Conservation (phyloP, 92 coral and sea anemone genomes). For the Phymanthus crucifer region DNA sequence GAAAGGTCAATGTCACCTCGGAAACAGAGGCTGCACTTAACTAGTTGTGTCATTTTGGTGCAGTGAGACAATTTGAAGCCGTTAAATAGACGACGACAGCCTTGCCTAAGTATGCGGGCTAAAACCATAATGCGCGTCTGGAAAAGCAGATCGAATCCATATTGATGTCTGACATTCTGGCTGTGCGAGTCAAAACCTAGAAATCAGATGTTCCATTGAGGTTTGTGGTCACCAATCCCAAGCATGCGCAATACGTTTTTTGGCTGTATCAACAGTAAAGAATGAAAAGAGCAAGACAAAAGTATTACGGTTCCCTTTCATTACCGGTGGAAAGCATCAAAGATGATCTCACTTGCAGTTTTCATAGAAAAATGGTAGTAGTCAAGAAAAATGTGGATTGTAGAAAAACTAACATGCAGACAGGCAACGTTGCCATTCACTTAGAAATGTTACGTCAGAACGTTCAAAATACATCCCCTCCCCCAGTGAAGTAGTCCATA, state of each 20-base stretch:
- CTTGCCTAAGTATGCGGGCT: not conserved
- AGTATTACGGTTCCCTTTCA: not conserved
- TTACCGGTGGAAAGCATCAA: not conserved
- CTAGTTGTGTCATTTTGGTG: not conserved
- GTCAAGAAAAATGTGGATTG: constrained; percentile 9
- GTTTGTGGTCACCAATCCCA: not conserved
- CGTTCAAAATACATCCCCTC: not conserved
- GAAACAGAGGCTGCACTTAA: not conserved
- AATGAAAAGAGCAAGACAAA: not conserved
- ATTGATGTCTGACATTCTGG: too few species aligned
- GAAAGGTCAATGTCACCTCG: not conserved
- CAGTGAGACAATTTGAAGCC: not conserved
- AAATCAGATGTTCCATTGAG: too few species aligned
- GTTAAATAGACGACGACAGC: not conserved
- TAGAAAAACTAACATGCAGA: not conserved
- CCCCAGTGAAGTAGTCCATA: not conserved
- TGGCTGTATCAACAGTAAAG: not conserved
- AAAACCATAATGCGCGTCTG: not conserved
- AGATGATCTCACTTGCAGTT: not conserved
- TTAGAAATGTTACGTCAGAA: constrained; percentile 4
- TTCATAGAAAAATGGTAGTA: not conserved
- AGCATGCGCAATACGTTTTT: not conserved
- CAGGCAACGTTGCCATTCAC: not conserved
- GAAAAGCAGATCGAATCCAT: not conserved
- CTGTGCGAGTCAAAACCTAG: too few species aligned